Percentiles rank a stretch among this genome's conserved stretches.
Conservation (phyloP, 2,113 vertebrate genomes). For the Jaculus jaculus region DNA sequence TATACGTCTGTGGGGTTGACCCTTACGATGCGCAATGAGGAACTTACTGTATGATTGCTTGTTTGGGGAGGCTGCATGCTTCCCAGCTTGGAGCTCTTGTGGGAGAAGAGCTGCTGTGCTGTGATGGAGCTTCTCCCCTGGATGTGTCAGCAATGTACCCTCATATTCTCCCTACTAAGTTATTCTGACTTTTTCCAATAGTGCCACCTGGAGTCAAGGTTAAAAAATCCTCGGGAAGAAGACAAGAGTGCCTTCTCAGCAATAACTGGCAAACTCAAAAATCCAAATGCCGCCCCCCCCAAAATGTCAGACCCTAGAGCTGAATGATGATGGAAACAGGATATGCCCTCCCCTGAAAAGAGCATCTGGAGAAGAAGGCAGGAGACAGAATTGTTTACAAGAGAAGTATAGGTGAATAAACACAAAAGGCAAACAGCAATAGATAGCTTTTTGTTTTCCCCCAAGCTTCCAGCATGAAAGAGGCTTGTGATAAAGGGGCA, state of each 20-base stretch:
- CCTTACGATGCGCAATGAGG: not conserved
- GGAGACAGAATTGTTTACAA: not conserved
- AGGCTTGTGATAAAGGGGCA: not conserved
- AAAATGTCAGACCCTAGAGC: not conserved
- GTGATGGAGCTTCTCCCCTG: not conserved
- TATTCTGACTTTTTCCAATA: constrained; percentile 38
- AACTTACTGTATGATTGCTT: not conserved
- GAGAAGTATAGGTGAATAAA: not conserved
- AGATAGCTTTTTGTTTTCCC: not conserved
- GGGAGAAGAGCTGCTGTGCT: not conserved
- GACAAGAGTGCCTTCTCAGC: rapidly evolving
- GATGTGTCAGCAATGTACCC: not conserved
- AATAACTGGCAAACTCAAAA: not conserved
- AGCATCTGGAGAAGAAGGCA: not conserved
- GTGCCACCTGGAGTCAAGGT: constrained; percentile 44
- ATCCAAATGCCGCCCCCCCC: not conserved
- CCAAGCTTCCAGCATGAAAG: not conserved
- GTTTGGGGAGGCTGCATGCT: not conserved
- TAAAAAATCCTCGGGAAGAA: not conserved
- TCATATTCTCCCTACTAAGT: not conserved
- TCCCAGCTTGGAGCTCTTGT: not conserved
- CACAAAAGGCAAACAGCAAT: not conserved
- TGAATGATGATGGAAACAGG: not conserved
- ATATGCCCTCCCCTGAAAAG: not conserved
- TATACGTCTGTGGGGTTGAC: no score